Evolutionary conservation across 2,888 invertebrate genomes (phyloP).

Genomic region (Pachymerium ferrugineum): DNA sequence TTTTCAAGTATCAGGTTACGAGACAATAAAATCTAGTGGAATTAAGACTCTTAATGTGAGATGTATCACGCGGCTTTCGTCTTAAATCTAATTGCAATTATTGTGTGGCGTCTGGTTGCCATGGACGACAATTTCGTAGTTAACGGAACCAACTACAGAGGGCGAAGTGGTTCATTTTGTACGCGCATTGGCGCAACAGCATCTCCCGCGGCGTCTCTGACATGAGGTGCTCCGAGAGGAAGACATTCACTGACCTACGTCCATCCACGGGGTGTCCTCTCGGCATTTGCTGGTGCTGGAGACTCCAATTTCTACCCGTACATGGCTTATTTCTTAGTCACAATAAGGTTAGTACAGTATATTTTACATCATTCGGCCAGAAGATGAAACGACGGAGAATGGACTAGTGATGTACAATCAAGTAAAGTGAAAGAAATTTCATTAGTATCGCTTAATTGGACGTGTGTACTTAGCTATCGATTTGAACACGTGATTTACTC

Average conservation of each 20-base stretch:
- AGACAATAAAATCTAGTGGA: too few species aligned
- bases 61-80: too few species aligned
- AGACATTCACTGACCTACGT: not conserved
- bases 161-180: not conserved
- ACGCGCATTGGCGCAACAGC: not conserved
- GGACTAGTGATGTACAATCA: too few species aligned
- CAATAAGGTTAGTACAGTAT: not conserved
- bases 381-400: not conserved
- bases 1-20: too few species aligned
- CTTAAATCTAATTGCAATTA: not conserved
- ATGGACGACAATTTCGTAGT: not conserved
- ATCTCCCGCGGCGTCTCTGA: not conserved
- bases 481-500: too few species aligned
- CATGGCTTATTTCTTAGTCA: not conserved
- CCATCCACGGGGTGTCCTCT: not conserved
- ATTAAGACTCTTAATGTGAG: too few species aligned
- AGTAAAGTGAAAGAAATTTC: too few species aligned
- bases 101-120: not conserved
- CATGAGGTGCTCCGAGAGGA: not conserved
- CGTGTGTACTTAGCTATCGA: too few species aligned
- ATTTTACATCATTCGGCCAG: not conserved
- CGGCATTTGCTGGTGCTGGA: not conserved
- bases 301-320: not conserved
- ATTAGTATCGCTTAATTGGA: too few species aligned
- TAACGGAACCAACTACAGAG: not conserved